phyloP scores from a whole-genome alignment of 2,797 vertebrate genomes.

The Melanotaenia trifasciata region DNA sequence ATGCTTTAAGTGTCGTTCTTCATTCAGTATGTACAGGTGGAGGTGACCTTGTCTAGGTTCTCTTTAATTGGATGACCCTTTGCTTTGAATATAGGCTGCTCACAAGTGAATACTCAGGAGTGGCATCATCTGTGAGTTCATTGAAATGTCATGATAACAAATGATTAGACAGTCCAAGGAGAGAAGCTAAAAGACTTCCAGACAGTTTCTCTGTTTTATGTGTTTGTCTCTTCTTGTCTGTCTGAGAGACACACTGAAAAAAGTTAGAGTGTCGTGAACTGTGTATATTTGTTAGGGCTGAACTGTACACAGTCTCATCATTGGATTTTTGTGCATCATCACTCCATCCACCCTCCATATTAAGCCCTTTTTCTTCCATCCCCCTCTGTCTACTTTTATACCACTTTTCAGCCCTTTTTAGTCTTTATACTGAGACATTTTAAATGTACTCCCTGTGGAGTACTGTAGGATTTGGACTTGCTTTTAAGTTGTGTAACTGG shows the following conservation, averaged over 20 bases:
- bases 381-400: constrained; percentile 30
- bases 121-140: constrained; percentile 64
- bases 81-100: constrained; percentile 68
- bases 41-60: constrained; percentile 70
- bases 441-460: constrained; percentile 47
- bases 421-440: constrained; percentile 35
- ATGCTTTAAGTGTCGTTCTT: constrained; percentile 57
- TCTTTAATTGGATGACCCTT: constrained; percentile 74
- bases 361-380: neutral
- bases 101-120: constrained; percentile 54
- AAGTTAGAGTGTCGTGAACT: constrained; percentile 4
- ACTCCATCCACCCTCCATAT: neutral
- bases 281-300: constrained; percentile 14
- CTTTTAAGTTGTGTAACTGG: constrained; percentile 51
- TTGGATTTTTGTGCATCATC: constrained; percentile 21
- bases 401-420: constrained; percentile 37
- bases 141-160: constrained; percentile 69
- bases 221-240: constrained; percentile 4
- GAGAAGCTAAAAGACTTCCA: constrained; percentile 39
- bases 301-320: constrained; percentile 17
- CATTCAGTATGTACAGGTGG: constrained; percentile 72
- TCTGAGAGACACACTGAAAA: constrained; percentile 16
- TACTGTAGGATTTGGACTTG: constrained; percentile 42
- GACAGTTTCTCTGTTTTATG: neutral
- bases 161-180: constrained; percentile 61